phyloP scores from a whole-genome alignment of 1,140 invertebrate species.

The Babylonia areolata region DNA sequence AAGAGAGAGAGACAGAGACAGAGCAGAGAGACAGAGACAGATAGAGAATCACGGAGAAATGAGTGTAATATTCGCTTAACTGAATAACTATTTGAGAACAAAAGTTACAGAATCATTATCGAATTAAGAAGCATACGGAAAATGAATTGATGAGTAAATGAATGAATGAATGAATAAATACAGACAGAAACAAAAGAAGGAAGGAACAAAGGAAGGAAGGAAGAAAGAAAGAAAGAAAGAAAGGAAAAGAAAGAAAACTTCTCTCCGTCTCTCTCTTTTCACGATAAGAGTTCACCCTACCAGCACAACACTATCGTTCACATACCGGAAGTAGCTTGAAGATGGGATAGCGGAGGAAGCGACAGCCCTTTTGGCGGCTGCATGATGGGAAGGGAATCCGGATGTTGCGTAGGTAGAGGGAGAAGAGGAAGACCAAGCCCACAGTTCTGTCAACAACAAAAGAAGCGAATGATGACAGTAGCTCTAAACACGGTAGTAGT shows the following conservation, averaged over 20 bases:
- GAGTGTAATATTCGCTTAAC: no score
- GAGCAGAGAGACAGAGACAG: no score
- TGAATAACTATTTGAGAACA: no score
- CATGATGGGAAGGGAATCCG: slow-evolving; percentile 82
- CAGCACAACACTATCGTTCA: slow-evolving; percentile 26
- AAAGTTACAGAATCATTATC: no score
- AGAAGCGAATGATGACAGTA: slow-evolving; percentile 67
- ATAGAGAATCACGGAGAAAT: no score
- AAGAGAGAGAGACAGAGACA: no score
- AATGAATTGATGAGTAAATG: not conserved
- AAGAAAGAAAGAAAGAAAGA: not conserved
- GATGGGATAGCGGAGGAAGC: slow-evolving; percentile 81
- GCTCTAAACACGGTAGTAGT: slow-evolving; percentile 65
- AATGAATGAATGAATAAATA: not conserved
- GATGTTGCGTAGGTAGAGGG: slow-evolving; percentile 86
- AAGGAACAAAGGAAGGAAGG: not conserved
- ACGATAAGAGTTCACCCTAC: not conserved
- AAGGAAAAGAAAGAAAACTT: not conserved
- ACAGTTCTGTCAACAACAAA: slow-evolving; percentile 69
- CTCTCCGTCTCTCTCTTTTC: no score
- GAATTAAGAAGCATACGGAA: no score
- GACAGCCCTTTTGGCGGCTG: slow-evolving; percentile 79
- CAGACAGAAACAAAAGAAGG: not conserved
- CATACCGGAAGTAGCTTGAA: slow-evolving; percentile 90
- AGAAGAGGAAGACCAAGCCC: slow-evolving; percentile 86